Evolutionary conservation across 2,888 invertebrate species (phyloP), one percentile per base, ranked within the genome.

Genomic region (Drosophila gaucha): DNA sequence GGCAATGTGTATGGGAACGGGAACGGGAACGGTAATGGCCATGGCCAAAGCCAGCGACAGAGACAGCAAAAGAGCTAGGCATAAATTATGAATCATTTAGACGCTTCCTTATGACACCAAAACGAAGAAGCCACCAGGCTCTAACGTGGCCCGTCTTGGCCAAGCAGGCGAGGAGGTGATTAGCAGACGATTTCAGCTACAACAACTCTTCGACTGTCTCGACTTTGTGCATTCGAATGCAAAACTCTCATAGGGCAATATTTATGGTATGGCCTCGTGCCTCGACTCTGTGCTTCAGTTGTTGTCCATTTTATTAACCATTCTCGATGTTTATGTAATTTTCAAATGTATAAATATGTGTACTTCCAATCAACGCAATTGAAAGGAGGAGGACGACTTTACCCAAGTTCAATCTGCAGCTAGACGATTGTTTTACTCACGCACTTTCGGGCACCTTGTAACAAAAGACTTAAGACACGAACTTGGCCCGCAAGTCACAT

Each of bases 51-150:
- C 20, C 65, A 72, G 52, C 46, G 52, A 65, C 58, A 54, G 57
- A 43, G 52, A 65, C 58, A 54, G 57, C 43, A 64, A 62, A 58
- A 70, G 67, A 77, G 46, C 64, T 67, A 74, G 70, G 78, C 83
- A 87, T 89, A 88, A 89, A 88, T 89, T 88, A 89, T 89, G 88
- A 89, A 88, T 89, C 89, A 89, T 89, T 89, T 88, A 74, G 84
- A 80, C 88, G 88, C 88, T 88, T 88, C 88, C 88, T 88, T 88
- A 89, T 89, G 89, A 89, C 87, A 86, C 88, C 73, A 67, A 76
- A 72, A 58, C 65, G 87, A 74, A 73, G 88, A 67, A 77, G 70
- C 70, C 66, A 73, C 52, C 72, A 74, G 33, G 36, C 57, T 60
- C 70, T 56, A 64, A 58, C 59, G 18, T 56, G 52, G 46, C 12